phyloP scores from a whole-genome alignment of 2,113 vertebrate genomes.

The Sorex araneus region DNA sequence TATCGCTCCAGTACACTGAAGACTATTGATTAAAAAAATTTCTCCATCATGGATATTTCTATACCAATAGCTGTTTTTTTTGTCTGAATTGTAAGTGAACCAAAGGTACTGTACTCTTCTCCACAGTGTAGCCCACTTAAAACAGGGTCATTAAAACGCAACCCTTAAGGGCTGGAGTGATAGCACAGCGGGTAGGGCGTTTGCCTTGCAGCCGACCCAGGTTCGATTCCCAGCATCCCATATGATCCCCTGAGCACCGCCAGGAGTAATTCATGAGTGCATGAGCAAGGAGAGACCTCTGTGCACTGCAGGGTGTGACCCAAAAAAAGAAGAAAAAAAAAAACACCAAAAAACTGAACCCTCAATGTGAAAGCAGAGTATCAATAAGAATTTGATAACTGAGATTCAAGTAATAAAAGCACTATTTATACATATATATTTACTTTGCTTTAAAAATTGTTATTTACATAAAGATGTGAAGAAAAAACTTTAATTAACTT shows the following conservation, averaged over 20 bases:
- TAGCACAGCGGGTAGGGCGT: too few species aligned
- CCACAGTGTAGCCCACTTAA: not conserved
- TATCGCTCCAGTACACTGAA: constrained; percentile 44
- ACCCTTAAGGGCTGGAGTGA: not conserved
- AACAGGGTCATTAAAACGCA: constrained; percentile 10
- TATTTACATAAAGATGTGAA: not conserved
- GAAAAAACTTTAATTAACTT: constrained; percentile 54
- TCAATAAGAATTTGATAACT: not conserved
- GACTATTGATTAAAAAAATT: not conserved
- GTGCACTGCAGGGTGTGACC: too few species aligned
- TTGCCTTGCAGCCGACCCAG: too few species aligned
- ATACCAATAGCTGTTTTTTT: constrained; percentile 26
- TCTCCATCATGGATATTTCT: not conserved
- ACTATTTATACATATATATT: constrained; percentile 9
- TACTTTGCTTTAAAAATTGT: not conserved
- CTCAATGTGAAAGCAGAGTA: not conserved
- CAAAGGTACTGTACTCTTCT: not conserved
- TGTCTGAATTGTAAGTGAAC: not conserved
- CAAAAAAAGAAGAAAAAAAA: too few species aligned
- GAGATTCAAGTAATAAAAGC: constrained; percentile 34
- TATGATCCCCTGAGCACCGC: too few species aligned
- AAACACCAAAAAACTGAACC: not conserved
- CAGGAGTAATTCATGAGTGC: too few species aligned
- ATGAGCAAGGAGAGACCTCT: too few species aligned
- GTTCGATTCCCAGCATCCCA: too few species aligned